Base-by-base conservation (phyloP, 2,888 invertebrate species). In the Autographa gamma region DNA sequence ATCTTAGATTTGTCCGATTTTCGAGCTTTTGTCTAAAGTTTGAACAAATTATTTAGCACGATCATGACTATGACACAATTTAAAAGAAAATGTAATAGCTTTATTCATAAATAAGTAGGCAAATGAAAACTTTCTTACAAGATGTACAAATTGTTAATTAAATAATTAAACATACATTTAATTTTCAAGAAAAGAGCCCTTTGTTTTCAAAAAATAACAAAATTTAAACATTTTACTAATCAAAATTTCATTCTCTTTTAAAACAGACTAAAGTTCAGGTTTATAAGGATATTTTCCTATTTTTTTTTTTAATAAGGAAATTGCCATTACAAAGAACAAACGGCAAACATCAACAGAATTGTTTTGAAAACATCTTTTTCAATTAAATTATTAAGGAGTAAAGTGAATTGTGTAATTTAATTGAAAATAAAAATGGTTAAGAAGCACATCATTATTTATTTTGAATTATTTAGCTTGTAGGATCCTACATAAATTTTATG, bases 1-100 rank as follows among this genome's bases (percentile, higher is more conserved):
- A 67, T 73, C 58, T 70, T 70, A 70, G 70, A 79, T 78, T 78
- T 63, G 34, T 9, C 18, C 5, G 25, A 13, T 62, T 34, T 62
- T 34, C 0, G 32, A 5, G 6, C 14, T 60, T 34, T 34, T 59
- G 16, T 31, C 16, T 32, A 11, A 1, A 19, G 14, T 54, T 18
- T 18, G 11, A 5, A 48, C 2, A n/a, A 48, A 48, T 16, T 11
- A 38, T 11, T 11, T 38, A 11, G 38, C 38, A 9, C 25, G 25
- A 25, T 25, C 2, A 25, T 25, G 25, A 25, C 2, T 25, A 25
- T 25, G 25, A 25, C 25, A 25, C 25, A 25, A 25, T 25, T 25
- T 25, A n/a, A n/a, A n/a, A n/a, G n/a, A n/a, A n/a, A n/a, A n/a
- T n/a, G n/a, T n/a, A n/a, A n/a, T n/a, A n/a, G n/a, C n/a, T n/a